These are phyloP conservation scores for Cuniculus paca DNA, from an alignment of 2,797 vertebrate genomes.

Conservation along the genomic window DNA sequence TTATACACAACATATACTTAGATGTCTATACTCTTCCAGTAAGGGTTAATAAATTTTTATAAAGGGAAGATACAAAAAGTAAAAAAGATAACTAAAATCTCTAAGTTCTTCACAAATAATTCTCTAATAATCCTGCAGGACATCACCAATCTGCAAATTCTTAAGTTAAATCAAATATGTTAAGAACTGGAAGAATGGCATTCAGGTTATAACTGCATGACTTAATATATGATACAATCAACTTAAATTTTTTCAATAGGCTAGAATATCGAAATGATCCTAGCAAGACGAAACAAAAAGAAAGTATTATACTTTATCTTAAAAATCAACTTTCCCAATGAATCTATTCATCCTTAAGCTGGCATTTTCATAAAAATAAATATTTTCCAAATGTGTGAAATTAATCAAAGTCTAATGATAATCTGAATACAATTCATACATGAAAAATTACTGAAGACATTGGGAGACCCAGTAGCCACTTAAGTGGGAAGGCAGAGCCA, in stretches of 20 bases:
- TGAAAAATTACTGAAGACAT: not conserved
- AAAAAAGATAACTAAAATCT: not conserved
- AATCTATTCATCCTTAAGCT: too few species aligned
- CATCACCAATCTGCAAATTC: not conserved
- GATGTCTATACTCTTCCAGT: not conserved
- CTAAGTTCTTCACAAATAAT: not conserved
- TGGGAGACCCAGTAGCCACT: too few species aligned
- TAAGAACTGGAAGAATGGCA: not conserved
- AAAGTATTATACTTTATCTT: not conserved
- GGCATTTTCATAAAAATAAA: not conserved
- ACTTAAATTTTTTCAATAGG: not conserved
- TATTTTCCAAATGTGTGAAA: not conserved
- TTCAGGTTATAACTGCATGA: not conserved
- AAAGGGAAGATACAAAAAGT: not conserved
- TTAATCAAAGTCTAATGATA: not conserved
- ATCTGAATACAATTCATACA: not conserved
- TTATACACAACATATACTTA: not conserved
- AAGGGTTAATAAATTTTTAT: not conserved
- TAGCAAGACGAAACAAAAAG: not conserved
- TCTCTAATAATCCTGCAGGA: not conserved
- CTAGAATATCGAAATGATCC: not conserved
- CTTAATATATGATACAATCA: not conserved
- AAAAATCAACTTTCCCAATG: slow-evolving; percentile 14
- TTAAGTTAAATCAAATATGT: not conserved
- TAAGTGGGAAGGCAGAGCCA: too few species aligned